phyloP scores from a whole-genome alignment of 2,888 invertebrate species.

The Nomada goodeniana region DNA sequence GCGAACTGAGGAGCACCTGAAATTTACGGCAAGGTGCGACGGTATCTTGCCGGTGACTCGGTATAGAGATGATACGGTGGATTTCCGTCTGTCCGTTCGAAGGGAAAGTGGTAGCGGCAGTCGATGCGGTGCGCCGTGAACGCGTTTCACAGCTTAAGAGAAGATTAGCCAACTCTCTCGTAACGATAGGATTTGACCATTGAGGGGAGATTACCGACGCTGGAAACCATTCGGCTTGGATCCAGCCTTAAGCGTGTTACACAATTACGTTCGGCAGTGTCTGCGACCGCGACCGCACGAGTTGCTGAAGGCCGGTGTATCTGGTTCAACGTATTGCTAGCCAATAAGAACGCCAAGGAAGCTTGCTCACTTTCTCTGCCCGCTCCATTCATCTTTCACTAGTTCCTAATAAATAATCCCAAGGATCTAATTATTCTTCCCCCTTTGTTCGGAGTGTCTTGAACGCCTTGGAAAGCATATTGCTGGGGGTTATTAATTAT shows the following conservation, averaged over 20 bases:
- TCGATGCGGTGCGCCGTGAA: constrained; percentile 43
- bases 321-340: constrained; percentile 69
- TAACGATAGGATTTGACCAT: constrained; percentile 71
- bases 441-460: background rate
- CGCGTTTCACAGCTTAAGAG: constrained; percentile 68
- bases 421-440: constrained; percentile 37
- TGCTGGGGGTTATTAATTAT: constrained; percentile 10
- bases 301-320: constrained; percentile 52
- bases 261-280: constrained; percentile 63
- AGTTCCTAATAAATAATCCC: constrained; percentile 37
- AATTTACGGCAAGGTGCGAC: constrained; percentile 1
- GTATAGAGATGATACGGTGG: constrained; percentile 22
- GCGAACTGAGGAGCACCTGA: no score
- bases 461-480: background rate
- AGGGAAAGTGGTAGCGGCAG: constrained; percentile 39
- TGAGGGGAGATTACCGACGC: constrained; percentile 65
- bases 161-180: constrained; percentile 69
- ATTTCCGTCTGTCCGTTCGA: constrained; percentile 27
- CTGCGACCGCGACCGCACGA: constrained; percentile 53
- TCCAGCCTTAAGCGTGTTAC: constrained; percentile 71
- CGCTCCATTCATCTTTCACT: constrained; percentile 46
- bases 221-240: constrained; percentile 66
- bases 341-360: constrained; percentile 74
- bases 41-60: no score
- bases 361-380: constrained; percentile 5